phyloP scores from a whole-genome alignment of 2,797 vertebrate genomes.

The Sciurus carolinensis region DNA sequence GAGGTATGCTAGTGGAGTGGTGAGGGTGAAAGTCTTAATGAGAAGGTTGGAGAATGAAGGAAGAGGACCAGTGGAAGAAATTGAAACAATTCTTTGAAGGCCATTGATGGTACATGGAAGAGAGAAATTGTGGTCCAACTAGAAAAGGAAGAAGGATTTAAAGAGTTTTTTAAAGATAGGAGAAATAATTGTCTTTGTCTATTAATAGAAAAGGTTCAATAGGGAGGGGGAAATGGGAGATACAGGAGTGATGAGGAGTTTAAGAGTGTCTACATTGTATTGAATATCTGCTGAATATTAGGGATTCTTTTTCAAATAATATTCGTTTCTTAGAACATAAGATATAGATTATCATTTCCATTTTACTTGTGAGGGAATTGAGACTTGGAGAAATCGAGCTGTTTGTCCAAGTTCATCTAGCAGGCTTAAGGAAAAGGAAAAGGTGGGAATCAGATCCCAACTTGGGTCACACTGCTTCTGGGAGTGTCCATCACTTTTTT shows the following conservation, averaged over 20 bases:
- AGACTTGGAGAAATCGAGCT: not conserved
- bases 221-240: not conserved
- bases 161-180: not conserved
- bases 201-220: not conserved
- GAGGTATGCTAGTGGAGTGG: not conserved
- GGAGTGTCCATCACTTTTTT: not conserved
- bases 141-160: not conserved
- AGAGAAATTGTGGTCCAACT: conserved; percentile 38
- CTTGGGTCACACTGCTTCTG: not conserved
- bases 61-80: conserved; percentile 11
- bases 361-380: conserved; percentile 27
- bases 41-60: conserved; percentile 26
- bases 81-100: conserved; percentile 14
- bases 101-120: not conserved
- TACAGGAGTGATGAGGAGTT: not conserved
- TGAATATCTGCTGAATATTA: not conserved
- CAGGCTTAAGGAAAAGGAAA: not conserved
- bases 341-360: not conserved
- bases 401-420: not conserved
- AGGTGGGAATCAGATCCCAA: not conserved
- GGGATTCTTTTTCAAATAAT: not conserved
- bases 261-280: not conserved
- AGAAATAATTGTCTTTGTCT: conserved; percentile 22
- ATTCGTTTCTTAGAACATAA: conserved; percentile 25
- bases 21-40: not conserved